Conservation (phyloP, 2,113 vertebrate species). For the Regulus satrapa region DNA sequence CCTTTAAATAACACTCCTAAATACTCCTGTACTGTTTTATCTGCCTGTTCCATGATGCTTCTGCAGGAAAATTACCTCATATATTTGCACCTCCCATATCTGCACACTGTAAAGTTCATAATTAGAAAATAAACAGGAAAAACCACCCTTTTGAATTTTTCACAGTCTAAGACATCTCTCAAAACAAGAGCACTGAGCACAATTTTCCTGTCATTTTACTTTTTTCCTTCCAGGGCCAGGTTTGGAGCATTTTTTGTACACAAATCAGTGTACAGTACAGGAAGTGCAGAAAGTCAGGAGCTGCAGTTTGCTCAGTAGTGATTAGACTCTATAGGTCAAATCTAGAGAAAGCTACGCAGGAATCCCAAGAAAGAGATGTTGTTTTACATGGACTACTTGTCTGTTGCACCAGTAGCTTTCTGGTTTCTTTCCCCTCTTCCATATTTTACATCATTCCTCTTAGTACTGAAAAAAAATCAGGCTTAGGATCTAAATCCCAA, state of each 20-base stretch:
- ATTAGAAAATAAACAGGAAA: constrained; percentile 42
- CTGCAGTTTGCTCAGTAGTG: neutral
- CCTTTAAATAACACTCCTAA: constrained; percentile 25
- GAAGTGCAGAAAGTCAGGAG: neutral
- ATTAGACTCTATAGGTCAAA: neutral
- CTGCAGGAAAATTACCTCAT: constrained; percentile 49
- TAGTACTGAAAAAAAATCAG: neutral
- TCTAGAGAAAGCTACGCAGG: neutral
- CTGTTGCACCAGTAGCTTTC: neutral
- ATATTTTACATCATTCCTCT: neutral
- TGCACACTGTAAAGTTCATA: neutral
- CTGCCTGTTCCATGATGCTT: constrained; percentile 36
- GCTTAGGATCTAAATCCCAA: neutral
- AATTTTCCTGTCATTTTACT: neutral
- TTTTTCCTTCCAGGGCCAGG: neutral
- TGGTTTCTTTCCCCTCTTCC: neutral
- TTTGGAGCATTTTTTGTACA: neutral
- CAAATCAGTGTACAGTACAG: neutral
- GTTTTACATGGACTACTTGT: neutral
- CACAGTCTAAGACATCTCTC: neutral
- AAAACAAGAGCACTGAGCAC: neutral
- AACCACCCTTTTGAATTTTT: neutral
- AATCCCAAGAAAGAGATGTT: neutral
- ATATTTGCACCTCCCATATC: constrained; percentile 27
- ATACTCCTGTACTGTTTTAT: constrained; percentile 14